These are phyloP conservation scores for Auanema sp. DNA, from an alignment of 2,888 invertebrate genomes.

Conservation along the genomic window DNA sequence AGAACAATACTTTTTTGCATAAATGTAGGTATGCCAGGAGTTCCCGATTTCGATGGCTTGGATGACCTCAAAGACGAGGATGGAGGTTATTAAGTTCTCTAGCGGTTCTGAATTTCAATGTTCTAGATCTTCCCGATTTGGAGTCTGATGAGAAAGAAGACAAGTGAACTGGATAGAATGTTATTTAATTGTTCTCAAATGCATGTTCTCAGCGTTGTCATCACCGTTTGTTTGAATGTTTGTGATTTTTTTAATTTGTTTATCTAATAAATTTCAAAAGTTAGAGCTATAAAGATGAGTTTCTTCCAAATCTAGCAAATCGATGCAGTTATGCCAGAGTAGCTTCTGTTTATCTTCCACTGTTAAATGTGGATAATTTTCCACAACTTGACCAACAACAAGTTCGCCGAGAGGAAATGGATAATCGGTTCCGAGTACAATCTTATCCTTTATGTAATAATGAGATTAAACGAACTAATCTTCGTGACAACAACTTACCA, in stretches of 20 bases:
- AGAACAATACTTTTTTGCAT: not conserved
- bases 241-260: not conserved
- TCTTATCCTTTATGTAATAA: slow-evolving; percentile 64
- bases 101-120: no score
- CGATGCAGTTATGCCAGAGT: slow-evolving; percentile 52
- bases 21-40: no score
- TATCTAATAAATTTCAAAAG: slow-evolving; percentile 12
- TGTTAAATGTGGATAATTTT: slow-evolving; percentile 26
- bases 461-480: no score
- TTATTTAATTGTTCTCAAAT: no score
- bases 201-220: slow-evolving; percentile 3
- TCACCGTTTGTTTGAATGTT: not conserved
- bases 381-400: slow-evolving; percentile 45
- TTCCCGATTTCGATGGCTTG: no score
- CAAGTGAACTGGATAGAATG: no score
- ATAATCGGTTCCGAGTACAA: slow-evolving; percentile 70
- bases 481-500: slow-evolving; percentile 62
- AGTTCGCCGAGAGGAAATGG: slow-evolving; percentile 71
- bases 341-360: slow-evolving; percentile 30
- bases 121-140: no score
- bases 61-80: no score
- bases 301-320: slow-evolving; percentile 44
- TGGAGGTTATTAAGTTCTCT: no score
- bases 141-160: no score
- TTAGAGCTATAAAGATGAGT: slow-evolving; percentile 16